Conservation (phyloP, 2,113 vertebrate genomes). For the Daubentonia madagascariensis region DNA sequence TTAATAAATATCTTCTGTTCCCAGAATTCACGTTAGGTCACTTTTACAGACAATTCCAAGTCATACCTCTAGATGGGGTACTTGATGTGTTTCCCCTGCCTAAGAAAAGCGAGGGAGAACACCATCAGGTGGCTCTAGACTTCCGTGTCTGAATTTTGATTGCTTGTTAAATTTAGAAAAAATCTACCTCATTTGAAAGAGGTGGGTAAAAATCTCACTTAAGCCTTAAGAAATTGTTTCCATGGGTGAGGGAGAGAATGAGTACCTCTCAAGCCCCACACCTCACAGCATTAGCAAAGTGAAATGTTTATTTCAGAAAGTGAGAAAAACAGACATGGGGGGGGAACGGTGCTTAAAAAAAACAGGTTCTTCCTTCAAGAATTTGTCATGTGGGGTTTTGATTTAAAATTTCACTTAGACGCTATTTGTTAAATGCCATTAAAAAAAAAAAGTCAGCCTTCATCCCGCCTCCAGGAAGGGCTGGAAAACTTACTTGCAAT, state of each 20-base stretch:
- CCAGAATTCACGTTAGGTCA: not conserved
- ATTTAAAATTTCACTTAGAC: not conserved
- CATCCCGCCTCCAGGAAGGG: not conserved
- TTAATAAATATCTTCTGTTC: not conserved
- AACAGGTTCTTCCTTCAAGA: not conserved
- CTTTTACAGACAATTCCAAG: not conserved
- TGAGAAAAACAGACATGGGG: not conserved
- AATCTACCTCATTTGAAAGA: not conserved
- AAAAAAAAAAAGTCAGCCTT: not conserved
- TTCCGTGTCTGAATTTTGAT: not conserved
- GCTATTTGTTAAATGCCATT: not conserved
- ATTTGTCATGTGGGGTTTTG: not conserved
- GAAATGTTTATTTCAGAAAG: slow-evolving; percentile 51
- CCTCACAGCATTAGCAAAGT: not conserved
- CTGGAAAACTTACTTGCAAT: not conserved
- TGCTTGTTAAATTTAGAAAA: not conserved
- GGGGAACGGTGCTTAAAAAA: not conserved
- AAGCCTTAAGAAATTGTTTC: not conserved
- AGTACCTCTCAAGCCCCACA: not conserved
- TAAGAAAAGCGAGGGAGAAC: not conserved
- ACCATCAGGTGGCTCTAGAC: not conserved
- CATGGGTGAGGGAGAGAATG: not conserved
- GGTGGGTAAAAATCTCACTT: not conserved
- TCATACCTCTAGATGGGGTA: slow-evolving; percentile 18
- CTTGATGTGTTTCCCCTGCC: not conserved